Evolutionary conservation across 2,888 invertebrate genomes (phyloP), one percentile per base, ranked within the genome.

Genomic region (Cephus spinipes): DNA sequence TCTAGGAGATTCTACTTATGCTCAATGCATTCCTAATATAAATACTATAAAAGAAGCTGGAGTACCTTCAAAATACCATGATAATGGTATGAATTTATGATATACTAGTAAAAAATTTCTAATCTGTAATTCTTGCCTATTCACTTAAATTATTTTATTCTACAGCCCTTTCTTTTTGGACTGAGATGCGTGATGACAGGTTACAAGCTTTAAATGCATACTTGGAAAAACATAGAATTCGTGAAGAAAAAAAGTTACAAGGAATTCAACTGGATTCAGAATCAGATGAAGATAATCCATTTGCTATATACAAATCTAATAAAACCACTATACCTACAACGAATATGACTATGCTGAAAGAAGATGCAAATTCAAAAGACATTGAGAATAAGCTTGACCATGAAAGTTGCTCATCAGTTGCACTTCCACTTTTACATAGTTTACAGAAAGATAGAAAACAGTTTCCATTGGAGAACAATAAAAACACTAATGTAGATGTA

Each of bases 231-330:
- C 90, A 90, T 74, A 83, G 86, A 35, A 82, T 88, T 35, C 83
- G 89, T 40, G 86, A 88, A 79, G 87, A 90, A 77, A 86, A 89
- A 76, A 85, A 86, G 69, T 81, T 82, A 1, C 81, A 85, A 75
- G 90, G 89, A 12, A 89, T 90, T 79, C 84, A 81, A 31, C 81
- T 85, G 1, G 86, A 89, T 77, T 90, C 90, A 0, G 89, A 89
- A 31, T 89, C 89, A 0, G 90, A 90, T 68, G 90, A 90, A 30
- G 89, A 90, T 73, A 87, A 85, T 83, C 88, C 87, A 0, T 88
- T 89, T 79, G 87, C 86, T 11, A 83, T 87, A 75, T 89, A 89
- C 31, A 87, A 88, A 34, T 69, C 79, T 11, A 73, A 11, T 30
- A 69, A 40, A 40, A 40, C 4, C 4, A 32, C 0, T 11, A 69